Conservation (phyloP, 2,888 invertebrate genomes). For the Dicyrtoma fusca region DNA sequence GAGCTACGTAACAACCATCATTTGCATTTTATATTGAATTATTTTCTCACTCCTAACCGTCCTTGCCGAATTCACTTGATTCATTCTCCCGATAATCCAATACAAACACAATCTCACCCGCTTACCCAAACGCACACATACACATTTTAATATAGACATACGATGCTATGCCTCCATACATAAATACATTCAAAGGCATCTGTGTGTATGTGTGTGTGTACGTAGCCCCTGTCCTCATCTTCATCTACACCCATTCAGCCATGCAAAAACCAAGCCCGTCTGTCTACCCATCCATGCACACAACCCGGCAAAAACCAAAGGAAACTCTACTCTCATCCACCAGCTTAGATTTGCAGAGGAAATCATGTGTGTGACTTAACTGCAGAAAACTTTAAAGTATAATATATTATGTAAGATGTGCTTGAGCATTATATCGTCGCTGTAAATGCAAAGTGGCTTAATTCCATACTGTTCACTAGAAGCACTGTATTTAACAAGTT, state of each 20-base stretch:
- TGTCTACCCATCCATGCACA: not conserved
- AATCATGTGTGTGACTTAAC: no score
- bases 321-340: no score
- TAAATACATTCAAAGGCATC: not conserved
- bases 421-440: no score
- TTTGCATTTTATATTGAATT: constrained; percentile 56
- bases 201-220: not conserved
- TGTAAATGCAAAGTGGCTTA: no score
- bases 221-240: not conserved
- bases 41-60: constrained; percentile 38
- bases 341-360: no score
- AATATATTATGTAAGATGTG: no score
- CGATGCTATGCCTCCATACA: not conserved
- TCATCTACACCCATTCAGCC: not conserved
- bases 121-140: not conserved
- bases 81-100: constrained; percentile 30
- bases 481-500: no score
- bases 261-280: not conserved
- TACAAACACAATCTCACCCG: constrained; percentile 25
- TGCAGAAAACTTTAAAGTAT: no score
- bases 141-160: not conserved
- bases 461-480: no score
- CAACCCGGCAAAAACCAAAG: no score
- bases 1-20: constrained; percentile 38
- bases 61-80: constrained; percentile 22